phyloP scores from a whole-genome alignment of 2,113 vertebrate genomes.

The Pongo abelii region DNA sequence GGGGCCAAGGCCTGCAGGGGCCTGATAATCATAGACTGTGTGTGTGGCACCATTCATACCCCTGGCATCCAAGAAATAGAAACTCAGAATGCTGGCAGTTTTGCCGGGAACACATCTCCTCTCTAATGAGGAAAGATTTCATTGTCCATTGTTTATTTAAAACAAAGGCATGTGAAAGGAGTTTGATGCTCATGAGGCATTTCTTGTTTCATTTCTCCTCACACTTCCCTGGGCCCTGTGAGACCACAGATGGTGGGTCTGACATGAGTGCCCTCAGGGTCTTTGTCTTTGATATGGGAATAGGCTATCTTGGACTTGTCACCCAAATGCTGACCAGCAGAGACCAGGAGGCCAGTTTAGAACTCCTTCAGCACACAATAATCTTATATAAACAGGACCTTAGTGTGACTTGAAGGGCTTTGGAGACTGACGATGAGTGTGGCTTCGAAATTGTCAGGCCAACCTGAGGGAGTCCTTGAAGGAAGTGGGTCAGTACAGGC shows the following conservation, averaged over 20 bases:
- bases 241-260: not conserved
- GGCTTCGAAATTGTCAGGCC: not conserved
- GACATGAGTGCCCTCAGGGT: not conserved
- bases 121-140: not conserved
- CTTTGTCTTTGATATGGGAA: not conserved
- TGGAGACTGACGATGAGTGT: fast-evolving
- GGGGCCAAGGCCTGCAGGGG: not conserved
- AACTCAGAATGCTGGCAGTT: not conserved
- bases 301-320: not conserved
- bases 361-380: not conserved
- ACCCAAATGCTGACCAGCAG: not conserved
- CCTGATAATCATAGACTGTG: fast-evolving
- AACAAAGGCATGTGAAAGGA: not conserved
- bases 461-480: not conserved
- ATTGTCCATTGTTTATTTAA: not conserved
- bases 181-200: not conserved
- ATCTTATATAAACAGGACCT: not conserved
- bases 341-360: not conserved
- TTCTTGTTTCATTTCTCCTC: not conserved
- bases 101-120: constrained; percentile 11
- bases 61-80: not conserved
- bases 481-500: not conserved
- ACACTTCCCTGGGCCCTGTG: not conserved
- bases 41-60: not conserved
- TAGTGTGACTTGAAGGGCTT: not conserved